Evolutionary conservation across 1,140 invertebrate species (phyloP), one percentile per base, ranked within the genome.

Genomic region (Zaprionus gabonicus): DNA sequence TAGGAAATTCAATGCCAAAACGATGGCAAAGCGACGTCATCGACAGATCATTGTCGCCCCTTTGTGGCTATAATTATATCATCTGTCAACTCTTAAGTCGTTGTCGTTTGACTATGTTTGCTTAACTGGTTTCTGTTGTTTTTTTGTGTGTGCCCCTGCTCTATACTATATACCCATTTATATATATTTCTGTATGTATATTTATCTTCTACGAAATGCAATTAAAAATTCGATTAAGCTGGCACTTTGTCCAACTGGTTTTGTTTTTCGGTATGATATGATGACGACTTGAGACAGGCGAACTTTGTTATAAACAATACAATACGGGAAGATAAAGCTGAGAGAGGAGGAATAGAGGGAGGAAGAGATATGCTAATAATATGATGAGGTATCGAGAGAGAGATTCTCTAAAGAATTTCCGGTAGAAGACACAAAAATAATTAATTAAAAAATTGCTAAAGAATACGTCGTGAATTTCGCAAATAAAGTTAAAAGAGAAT

Each of bases 11-110:
- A 72, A 72, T 80, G 72, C 23, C 34, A 38, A 38, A 38, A 4
- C 12, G 36, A 13, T 10, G 34, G 34, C 13, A 41, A 41, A 9
- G 62, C 68, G 51, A 90, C 85, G 85, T 90, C 86, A 90, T 88
- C 79, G 74, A 82, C 76, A 53, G 85, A 59, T 63, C 64, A 57
- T 78, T 67, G 75, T 73, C 55, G 59, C 57, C 49, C 38, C 41
- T 81, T 83, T 83, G 71, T 79, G 56, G 82, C 78, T 76, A 81
- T 82, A 76, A 71, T 71, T 76, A 78, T 80, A 65, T 82, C 63
- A 90, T 84, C 76, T 85, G 85, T 91, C 85, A 90, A 80, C 72
- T 81, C 73, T 66, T 60, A 49, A 12, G 17, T 34, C 65, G 28
- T 62, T 72, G 28, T 36, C 72, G 55, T 63, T 73, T 78, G 63